Conservation (phyloP, 2,888 invertebrate genomes). For the Isoperla grammatica region DNA sequence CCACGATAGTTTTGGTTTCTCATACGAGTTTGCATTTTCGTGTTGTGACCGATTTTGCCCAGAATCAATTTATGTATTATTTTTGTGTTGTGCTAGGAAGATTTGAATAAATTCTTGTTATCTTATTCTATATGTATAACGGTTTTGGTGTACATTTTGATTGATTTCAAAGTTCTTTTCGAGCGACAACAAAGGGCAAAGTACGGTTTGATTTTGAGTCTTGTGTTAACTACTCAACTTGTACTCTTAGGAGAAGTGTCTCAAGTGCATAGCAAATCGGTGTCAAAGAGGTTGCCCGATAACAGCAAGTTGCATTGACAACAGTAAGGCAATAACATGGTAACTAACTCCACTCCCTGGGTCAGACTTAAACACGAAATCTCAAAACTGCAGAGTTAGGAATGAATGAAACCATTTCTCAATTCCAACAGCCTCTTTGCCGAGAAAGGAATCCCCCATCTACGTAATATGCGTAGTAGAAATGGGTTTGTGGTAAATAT, state of each 20-base stretch:
- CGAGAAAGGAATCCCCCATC: background rate
- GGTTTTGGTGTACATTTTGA: background rate
- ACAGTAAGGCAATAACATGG: background rate
- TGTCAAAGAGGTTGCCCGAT: conserved; percentile 23
- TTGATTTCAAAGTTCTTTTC: background rate
- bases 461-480: background rate
- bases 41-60: conserved; percentile 6
- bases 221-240: conserved; percentile 24
- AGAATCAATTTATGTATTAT: background rate
- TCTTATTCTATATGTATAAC: background rate
- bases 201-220: conserved; percentile 31
- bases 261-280: conserved; percentile 27
- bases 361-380: background rate
- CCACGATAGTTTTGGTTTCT: conserved; percentile 4
- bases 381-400: background rate
- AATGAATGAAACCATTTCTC: background rate
- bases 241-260: conserved; percentile 28
- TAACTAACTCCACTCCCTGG: background rate
- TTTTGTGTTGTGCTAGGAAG: conserved; percentile 2
- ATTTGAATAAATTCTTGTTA: background rate
- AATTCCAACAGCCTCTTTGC: conserved; percentile 3
- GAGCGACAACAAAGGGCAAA: conserved; percentile 1
- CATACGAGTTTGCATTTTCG: conserved; percentile 8
- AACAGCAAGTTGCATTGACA: too few species aligned
- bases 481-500: conserved; percentile 1